Conservation (phyloP, 2,113 vertebrate species). For the Erythrocercus mccallii region DNA sequence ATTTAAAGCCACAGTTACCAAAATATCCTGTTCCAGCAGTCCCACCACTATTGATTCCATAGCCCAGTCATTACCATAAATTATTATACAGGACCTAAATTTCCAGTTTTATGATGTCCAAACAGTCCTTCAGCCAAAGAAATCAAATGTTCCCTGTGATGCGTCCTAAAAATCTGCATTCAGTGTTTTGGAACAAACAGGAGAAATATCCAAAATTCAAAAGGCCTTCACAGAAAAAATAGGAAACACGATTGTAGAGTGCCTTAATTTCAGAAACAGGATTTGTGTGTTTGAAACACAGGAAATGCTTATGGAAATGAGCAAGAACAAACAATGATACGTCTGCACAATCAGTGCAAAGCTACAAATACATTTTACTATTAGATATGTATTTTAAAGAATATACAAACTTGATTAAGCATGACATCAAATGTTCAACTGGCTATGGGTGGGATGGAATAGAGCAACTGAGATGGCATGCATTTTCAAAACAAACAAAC, state of each 20-base stretch:
- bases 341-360: not conserved
- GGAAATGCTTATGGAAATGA: conserved; percentile 5
- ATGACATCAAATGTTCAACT: not conserved
- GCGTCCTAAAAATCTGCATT: not conserved
- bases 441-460: not conserved
- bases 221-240: not conserved
- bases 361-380: not conserved
- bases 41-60: not conserved
- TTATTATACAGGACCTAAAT: conserved; percentile 14
- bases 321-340: not conserved
- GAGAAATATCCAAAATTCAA: not conserved
- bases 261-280: not conserved
- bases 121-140: not conserved
- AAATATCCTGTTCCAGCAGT: not conserved
- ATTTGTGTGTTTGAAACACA: not conserved
- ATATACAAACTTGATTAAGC: not conserved
- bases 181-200: not conserved
- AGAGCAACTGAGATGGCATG: not conserved
- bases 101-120: not conserved
- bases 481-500: not conserved
- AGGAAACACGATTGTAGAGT: not conserved
- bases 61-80: conserved; percentile 14
- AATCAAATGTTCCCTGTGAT: not conserved
- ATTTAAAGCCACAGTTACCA: conserved; percentile 2
- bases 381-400: not conserved